Base-by-base conservation (phyloP, 1,140 invertebrate genomes). In the Vanessa tameamea region DNA sequence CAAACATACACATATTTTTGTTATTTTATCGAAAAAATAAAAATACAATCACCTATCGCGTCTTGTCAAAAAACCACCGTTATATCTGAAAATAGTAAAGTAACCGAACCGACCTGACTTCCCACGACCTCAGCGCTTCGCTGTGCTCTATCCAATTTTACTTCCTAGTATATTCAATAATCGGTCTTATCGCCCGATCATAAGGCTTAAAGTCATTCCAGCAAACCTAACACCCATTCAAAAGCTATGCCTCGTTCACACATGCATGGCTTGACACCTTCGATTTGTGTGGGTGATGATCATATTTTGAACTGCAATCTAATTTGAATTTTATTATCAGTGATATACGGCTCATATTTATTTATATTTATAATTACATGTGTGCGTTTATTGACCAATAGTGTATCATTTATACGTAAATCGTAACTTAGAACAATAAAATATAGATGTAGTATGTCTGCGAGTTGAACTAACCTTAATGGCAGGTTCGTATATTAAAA, bases 101-200 rank as follows among this genome's bases (percentile, higher is more conserved):
- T 86, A 86, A 89, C 87, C 84, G 84, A 91, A 88, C 86, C 83
- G 78, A 70, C 74, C 82, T 78, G 74, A 78, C 87, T 88, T 92
- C 90, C 90, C 90, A 92, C 88, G 90, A 92, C 90, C 90, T 86
- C 83, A 82, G 80, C 86, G 75, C 78, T 84, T 87, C 80, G 82
- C 87, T 78, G 88, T 90, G 89, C 85, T 83, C 85, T 90, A 90
- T 88, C 85, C 88, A 89, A 89, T 85, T 78, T 83, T 82, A 92
- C 87, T 92, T 92, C 90, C 90, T 92, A 82, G 81, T 89, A 59
- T 82, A 80, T 48, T 64, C 67, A 12, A 86, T 77, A 77, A 72
- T 26, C 16, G 75, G 82, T 75, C 76, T 50, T 88, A 87, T 64
- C 1, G 0, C 8, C 53, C 5, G 6, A 0, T 0, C 14, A 66